Base-by-base conservation (phyloP, 2,888 invertebrate genomes). In the Oligia strigilis region DNA sequence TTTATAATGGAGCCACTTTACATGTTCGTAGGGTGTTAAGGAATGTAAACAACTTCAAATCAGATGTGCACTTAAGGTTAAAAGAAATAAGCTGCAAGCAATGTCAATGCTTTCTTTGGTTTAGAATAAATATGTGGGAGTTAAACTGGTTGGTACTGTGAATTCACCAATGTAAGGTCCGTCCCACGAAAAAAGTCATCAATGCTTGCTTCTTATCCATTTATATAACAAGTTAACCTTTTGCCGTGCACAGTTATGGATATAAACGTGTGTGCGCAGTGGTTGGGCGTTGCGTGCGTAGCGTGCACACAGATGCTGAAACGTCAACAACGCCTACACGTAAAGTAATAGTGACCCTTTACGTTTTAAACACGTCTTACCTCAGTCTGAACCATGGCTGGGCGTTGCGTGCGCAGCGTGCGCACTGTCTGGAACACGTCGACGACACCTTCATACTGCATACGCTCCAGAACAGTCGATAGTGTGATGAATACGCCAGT, bases 331-430 rank as follows among this genome's bases (percentile, higher is more conserved):
- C 17, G 43, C 46, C 5, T 52, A 19, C n/a, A 19, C 14, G 14
- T 29, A 6, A 55, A 43, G 17, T n/a, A 11, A 77, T 13, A 60
- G 19, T 60, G 5, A 52, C 4, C 58, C 11, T 19, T 4, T 43
- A 46, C 36, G 19, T 52, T 43, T 55, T n/a, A 23, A 62, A 49
- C 36, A 14, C 17, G 3, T 29, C 13, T 87, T 86, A 99, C 99
- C 98, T 99, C 99, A 89, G 99, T 99, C 97, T 99, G 99, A 91
- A 99, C 99, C 99, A 99, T 99, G 90, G 99, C 99, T 84, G 99
- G 99, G 91, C 99, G 98, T 96, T 99, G 99, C 87, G 99, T 99
- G 94, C 99, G 98, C 91, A 99, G 97, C 96, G 99, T 99, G 97
- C 99, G 98, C 85, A 99, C 99, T 0, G 99, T 99, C 97, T 99